Percentiles rank a stretch among this genome's conserved stretches.
Conservation (phyloP, 1,140 invertebrate genomes). For the Dreissena rostriformis region DNA sequence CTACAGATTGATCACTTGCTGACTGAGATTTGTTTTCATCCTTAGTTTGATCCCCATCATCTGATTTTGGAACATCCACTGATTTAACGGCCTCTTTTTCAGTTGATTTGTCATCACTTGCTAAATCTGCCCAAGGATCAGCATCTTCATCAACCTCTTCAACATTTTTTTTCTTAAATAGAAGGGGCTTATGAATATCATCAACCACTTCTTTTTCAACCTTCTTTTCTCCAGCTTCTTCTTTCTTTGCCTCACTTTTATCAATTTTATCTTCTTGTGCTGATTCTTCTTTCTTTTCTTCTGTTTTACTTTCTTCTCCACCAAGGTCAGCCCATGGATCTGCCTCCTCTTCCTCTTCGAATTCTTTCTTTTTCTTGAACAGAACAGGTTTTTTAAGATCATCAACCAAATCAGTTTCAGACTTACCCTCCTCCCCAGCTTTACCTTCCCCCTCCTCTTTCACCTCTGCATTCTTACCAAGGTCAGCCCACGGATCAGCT, state of each 20-base stretch:
- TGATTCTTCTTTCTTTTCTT: slow-evolving; percentile 25
- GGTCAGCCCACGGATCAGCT: slow-evolving; percentile 33
- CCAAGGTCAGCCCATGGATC: slow-evolving; percentile 32
- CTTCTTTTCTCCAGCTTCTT: slow-evolving; percentile 51
- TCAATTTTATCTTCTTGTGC: slow-evolving; percentile 2
- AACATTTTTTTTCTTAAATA: slow-evolving; percentile 39
- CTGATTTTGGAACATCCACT: not conserved
- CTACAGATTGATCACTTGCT: not conserved
- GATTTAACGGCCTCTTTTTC: not conserved
- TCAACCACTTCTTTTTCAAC: slow-evolving; percentile 35
- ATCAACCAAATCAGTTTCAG: slow-evolving; percentile 12
- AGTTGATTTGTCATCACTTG: slow-evolving; percentile 5
- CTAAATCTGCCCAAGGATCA: slow-evolving; percentile 6
- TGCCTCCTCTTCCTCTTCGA: slow-evolving; percentile 33
- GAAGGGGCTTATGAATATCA: slow-evolving; percentile 39
- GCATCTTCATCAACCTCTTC: slow-evolving; percentile 24
- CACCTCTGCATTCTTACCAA: slow-evolving; percentile 52
- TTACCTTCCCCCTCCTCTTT: slow-evolving; percentile 50
- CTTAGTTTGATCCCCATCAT: slow-evolving; percentile 15
- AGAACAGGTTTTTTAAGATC: slow-evolving; percentile 25
- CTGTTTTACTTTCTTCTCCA: slow-evolving; percentile 31
- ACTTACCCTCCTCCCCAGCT: slow-evolving; percentile 18
- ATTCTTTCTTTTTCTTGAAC: slow-evolving; percentile 54
- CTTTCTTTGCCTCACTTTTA: slow-evolving; percentile 24
- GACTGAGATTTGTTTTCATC: not conserved